phyloP scores from a whole-genome alignment of 2,113 vertebrate species.

The Brachyistius frenatus region DNA sequence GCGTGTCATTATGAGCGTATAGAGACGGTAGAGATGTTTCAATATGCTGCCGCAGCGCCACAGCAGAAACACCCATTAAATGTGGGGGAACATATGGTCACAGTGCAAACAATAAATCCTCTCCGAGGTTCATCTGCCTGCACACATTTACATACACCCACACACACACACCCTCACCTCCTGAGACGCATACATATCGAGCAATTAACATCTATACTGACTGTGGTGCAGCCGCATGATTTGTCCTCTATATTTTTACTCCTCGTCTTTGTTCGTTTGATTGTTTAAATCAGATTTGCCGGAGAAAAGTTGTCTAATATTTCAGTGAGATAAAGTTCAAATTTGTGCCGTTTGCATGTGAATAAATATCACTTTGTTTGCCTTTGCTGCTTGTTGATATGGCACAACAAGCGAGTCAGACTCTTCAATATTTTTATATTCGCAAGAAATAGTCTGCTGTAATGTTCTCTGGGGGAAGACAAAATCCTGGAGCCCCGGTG shows the following conservation, averaged over 20 bases:
- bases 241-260: constrained; percentile 19
- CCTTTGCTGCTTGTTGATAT: constrained; percentile 14
- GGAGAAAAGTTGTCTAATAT: background rate
- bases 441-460: background rate
- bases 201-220: constrained; percentile 59
- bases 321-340: background rate
- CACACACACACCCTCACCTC: constrained; percentile 66
- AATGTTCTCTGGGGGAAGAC: background rate
- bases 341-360: background rate
- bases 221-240: constrained; percentile 16
- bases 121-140: constrained; percentile 51
- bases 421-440: background rate
- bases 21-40: constrained; percentile 20
- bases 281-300: background rate
- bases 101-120: constrained; percentile 59
- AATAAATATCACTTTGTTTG: background rate
- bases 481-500: background rate
- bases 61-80: constrained; percentile 26
- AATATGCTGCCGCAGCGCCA: constrained; percentile 27
- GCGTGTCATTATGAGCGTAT: background rate
- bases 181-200: constrained; percentile 46
- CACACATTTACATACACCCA: constrained; percentile 71
- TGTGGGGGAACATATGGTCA: constrained; percentile 62
- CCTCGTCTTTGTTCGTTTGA: constrained; percentile 25
- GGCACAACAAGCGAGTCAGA: background rate